Conservation (phyloP, 2,113 vertebrate species). For the Gyps fulvus region DNA sequence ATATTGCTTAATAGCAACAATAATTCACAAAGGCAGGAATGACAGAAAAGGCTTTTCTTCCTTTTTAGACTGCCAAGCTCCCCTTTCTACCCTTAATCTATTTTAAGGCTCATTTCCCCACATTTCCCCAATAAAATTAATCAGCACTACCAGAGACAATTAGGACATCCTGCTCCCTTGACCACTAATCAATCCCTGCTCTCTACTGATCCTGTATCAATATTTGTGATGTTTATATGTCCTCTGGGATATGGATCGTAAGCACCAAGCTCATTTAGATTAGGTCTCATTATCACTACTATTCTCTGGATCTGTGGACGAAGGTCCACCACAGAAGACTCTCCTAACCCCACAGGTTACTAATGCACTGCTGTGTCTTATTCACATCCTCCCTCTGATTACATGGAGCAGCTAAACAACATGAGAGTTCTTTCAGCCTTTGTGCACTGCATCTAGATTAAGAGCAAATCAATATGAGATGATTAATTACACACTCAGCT, state of each 20-base stretch:
- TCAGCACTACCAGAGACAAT: constrained; percentile 22
- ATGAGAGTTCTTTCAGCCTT: constrained; percentile 10
- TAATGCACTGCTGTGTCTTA: background rate
- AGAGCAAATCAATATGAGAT: constrained; percentile 61
- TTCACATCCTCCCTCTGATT: background rate
- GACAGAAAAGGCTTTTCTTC: background rate
- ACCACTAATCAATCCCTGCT: constrained; percentile 46
- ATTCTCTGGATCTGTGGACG: background rate
- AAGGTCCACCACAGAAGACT: background rate
- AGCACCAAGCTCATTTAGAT: constrained; percentile 41
- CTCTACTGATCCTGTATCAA: constrained; percentile 10
- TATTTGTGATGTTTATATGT: constrained; percentile 27
- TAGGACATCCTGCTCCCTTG: constrained; percentile 39
- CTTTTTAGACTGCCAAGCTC: background rate
- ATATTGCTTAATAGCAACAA: background rate
- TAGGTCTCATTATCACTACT: constrained; percentile 20
- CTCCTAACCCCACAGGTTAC: background rate
- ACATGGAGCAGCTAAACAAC: constrained; percentile 29
- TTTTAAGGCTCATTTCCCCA: constrained; percentile 41
- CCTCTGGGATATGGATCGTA: background rate
- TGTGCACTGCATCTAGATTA: constrained; percentile 35
- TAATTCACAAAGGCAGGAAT: background rate
- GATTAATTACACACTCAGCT: constrained; percentile 53
- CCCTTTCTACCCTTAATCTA: background rate
- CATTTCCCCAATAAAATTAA: constrained; percentile 33